These are phyloP conservation scores for Antechinus flavipes DNA, from an alignment of 2,113 vertebrate genomes.

Conservation along the genomic window DNA sequence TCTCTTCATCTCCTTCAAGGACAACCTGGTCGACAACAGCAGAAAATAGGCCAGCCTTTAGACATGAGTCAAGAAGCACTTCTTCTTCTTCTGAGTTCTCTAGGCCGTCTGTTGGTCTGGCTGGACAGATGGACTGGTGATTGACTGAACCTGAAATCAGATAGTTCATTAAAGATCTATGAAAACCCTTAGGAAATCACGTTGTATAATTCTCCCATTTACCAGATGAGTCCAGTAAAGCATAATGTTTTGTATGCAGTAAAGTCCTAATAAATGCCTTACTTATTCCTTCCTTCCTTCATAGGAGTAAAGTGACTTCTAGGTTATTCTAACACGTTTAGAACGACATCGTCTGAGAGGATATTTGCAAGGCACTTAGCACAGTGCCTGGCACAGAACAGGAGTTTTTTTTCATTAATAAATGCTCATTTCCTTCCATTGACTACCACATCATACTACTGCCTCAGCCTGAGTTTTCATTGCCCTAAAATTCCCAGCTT, in stretches of 20 bases:
- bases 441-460: background rate
- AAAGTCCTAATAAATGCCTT: background rate
- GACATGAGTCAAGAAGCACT: background rate
- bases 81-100: background rate
- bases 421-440: background rate
- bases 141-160: background rate
- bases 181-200: background rate
- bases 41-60: background rate
- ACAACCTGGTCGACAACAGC: background rate
- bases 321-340: background rate
- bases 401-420: background rate
- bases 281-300: background rate
- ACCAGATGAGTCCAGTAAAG: background rate
- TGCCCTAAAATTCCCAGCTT: background rate
- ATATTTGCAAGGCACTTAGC: background rate
- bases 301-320: background rate
- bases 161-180: background rate
- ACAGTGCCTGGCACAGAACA: background rate
- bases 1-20: background rate
- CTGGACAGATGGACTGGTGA: background rate
- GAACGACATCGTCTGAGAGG: background rate
- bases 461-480: background rate
- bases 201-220: background rate
- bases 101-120: background rate
- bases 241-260: background rate